Base-by-base conservation (phyloP, 2,888 invertebrate genomes). In the Drosophila kambysellisi region DNA sequence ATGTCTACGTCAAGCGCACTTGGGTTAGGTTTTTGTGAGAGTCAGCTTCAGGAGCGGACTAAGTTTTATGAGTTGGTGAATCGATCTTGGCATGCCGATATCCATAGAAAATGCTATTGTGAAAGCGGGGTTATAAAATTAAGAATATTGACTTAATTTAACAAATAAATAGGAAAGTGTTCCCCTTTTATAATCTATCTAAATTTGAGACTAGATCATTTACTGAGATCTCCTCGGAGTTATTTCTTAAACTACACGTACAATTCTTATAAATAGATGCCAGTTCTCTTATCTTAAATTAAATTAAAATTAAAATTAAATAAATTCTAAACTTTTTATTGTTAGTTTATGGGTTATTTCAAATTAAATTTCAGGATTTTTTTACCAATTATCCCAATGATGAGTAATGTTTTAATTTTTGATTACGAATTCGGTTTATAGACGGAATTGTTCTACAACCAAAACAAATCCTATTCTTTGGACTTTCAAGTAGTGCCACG, bases 181-280 rank as follows among this genome's bases (percentile, higher is more conserved):
- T 46, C 8, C 0, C 4, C 5, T 25, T 25, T 15, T 25, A 25
- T 25, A 46, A 8, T 15, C 15, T 8, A 25, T 77, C 89, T 88
- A 82, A 81, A 88, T 79, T 84, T 88, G 78, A 84, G 87, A 83
- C 80, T 87, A 74, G 70, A 69, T 67, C 56, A 71, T 82, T 91
- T 84, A 79, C 89, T 89, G 79, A 41, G 56, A 81, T 87, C 89
- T 91, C 81, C 83, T 76, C 83, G 77, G 90, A 90, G 89, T 78
- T 81, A 50, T 25, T 25, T 15, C 15, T 4, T 25, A 25, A 46
- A 8, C 25, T 15, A 7, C 20, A 0, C 12, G 4, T 7, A 25
- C 25, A 46, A 46, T 46, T 46, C 20, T 25, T 46, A 2, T 8
- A 46, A 25, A 46, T 15, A 25, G 25, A 7, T 25, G 25, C 25